Conservation (phyloP, 2,113 vertebrate species). For the Etheostoma cragini region DNA sequence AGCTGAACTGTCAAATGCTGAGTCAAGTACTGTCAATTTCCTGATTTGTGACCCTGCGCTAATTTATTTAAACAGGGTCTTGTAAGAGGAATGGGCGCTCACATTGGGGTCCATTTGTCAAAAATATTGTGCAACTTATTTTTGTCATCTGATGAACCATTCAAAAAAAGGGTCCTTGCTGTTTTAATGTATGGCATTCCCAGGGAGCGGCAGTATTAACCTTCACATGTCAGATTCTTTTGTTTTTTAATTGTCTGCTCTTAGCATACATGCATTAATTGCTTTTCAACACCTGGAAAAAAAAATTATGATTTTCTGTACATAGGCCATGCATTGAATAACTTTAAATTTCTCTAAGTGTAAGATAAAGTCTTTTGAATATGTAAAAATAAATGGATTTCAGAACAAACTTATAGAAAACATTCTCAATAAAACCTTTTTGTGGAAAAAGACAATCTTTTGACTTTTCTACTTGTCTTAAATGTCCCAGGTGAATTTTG, state of each 20-base stretch:
- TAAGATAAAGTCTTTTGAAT: constrained; percentile 76
- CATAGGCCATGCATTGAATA: constrained; percentile 67
- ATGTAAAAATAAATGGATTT: constrained; percentile 73
- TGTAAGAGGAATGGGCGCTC: constrained; percentile 47
- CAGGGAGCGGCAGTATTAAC: constrained; percentile 70
- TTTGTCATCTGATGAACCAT: constrained; percentile 26
- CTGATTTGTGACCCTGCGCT: constrained; percentile 28
- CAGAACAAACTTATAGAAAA: constrained; percentile 73
- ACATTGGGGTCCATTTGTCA: constrained; percentile 50
- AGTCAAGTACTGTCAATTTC: constrained; percentile 50
- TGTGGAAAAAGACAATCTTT: constrained; percentile 38
- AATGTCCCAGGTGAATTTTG: neutral
- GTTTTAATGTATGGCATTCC: constrained; percentile 55
- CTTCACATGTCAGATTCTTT: constrained; percentile 33
- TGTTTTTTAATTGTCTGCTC: constrained; percentile 50
- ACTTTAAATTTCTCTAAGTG: constrained; percentile 69
- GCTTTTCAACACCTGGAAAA: constrained; percentile 36
- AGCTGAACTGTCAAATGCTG: constrained; percentile 31
- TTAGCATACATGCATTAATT: constrained; percentile 17
- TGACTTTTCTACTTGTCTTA: neutral
- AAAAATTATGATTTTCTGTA: constrained; percentile 67
- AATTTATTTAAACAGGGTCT: constrained; percentile 29
- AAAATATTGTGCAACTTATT: neutral
- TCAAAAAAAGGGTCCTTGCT: constrained; percentile 1
- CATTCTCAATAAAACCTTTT: constrained; percentile 71